phyloP scores from a whole-genome alignment of 1,140 invertebrate genomes.

The Cydia fagiglandana region DNA sequence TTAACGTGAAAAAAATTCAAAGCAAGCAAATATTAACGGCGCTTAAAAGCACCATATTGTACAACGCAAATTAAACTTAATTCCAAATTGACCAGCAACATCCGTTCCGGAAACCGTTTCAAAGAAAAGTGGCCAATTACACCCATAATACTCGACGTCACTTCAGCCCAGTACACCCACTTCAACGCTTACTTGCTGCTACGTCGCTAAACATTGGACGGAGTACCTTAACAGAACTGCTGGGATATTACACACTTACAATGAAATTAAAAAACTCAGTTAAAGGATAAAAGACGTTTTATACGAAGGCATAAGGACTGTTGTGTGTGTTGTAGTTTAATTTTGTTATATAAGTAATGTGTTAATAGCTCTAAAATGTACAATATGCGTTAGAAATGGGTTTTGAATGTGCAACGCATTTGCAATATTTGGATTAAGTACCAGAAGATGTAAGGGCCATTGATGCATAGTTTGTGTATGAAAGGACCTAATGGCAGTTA shows the following conservation, averaged over 20 bases:
- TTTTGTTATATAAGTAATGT: slow-evolving; percentile 16
- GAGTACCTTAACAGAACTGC: slow-evolving; percentile 13
- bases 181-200: not conserved
- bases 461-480: not conserved
- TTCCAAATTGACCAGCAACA: slow-evolving; percentile 24
- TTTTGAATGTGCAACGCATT: slow-evolving; percentile 21
- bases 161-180: slow-evolving; percentile 5
- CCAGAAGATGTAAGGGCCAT: not conserved
- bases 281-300: not conserved
- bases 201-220: slow-evolving; percentile 8
- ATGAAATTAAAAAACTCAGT: not conserved
- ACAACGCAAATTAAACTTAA: slow-evolving; percentile 19
- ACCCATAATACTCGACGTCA: not conserved
- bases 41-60: slow-evolving; percentile 4
- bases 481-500: not conserved
- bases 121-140: slow-evolving; percentile 26
- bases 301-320: not conserved
- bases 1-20: not conserved
- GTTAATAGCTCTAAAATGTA: slow-evolving; percentile 19
- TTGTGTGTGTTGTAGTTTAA: not conserved
- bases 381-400: slow-evolving; percentile 13
- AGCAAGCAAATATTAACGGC: not conserved
- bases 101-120: slow-evolving; percentile 14
- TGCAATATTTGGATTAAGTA: slow-evolving; percentile 17
- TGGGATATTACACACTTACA: slow-evolving; percentile 21